These are phyloP conservation scores for Peromyscus eremicus DNA, from an alignment of 2,797 vertebrate genomes.

Conservation along the genomic window DNA sequence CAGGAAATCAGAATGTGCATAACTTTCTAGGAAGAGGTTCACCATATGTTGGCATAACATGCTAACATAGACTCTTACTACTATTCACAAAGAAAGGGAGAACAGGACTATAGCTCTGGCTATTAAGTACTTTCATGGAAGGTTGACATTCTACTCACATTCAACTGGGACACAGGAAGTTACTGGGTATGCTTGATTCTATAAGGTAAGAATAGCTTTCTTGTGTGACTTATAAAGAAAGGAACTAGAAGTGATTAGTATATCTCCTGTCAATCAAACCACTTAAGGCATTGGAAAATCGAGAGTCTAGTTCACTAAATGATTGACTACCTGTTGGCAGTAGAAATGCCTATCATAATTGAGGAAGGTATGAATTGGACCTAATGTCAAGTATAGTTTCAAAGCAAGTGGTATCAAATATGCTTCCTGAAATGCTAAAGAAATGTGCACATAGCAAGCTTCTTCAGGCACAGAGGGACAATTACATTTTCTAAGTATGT, in stretches of 20 bases:
- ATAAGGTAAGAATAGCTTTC: background rate
- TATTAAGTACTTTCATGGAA: conserved; percentile 8
- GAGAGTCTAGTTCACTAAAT: background rate
- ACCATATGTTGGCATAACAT: background rate
- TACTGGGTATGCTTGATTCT: background rate
- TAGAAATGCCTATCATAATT: background rate
- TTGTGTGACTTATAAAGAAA: background rate
- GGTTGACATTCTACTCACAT: background rate
- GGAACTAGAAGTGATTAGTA: background rate
- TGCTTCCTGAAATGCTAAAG: conserved; percentile 41
- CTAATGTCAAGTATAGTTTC: background rate
- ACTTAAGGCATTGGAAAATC: background rate
- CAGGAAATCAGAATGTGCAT: background rate
- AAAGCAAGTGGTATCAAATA: background rate
- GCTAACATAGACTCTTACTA: background rate
- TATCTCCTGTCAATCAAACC: background rate
- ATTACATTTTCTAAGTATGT: background rate
- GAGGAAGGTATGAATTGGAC: background rate
- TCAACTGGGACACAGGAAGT: background rate
- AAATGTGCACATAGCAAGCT: background rate
- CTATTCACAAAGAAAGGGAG: background rate
- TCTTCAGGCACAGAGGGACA: background rate
- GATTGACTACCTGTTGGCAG: background rate
- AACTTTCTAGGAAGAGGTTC: background rate
- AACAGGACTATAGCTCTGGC: background rate